Evolutionary conservation across 2,888 invertebrate genomes (phyloP).

Genomic region (Lysandra bellargus): DNA sequence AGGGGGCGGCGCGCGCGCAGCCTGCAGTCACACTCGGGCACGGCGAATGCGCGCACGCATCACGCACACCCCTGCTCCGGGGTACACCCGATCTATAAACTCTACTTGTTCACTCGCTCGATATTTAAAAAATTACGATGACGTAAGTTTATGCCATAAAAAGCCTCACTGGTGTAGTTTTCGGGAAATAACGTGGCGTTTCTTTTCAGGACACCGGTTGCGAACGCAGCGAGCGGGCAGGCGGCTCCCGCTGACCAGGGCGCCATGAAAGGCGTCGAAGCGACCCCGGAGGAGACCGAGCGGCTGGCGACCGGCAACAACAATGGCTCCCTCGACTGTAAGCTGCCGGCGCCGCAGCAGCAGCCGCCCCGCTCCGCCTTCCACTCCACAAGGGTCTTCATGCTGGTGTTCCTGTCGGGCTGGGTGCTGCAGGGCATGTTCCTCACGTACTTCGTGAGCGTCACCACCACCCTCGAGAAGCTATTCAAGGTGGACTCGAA

Average conservation of each 20-base stretch:
- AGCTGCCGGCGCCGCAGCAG: conserved; percentile 81
- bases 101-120: not conserved
- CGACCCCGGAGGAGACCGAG: conserved; percentile 76
- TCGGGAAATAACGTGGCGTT: not conserved
- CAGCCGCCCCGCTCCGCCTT: conserved; percentile 85
- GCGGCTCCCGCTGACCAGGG: conserved; percentile 62
- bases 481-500: conserved; percentile 95
- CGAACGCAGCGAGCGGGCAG: conserved; percentile 64
- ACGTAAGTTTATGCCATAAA: conserved; percentile 55
- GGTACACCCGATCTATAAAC: not conserved
- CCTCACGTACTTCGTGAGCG: conserved; percentile 95
- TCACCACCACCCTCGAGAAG: conserved; percentile 95
- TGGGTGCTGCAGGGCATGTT: conserved; percentile 96
- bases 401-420: conserved; percentile 92
- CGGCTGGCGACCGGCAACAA: conserved; percentile 77
- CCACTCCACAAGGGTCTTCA: conserved; percentile 93
- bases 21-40: conserved; percentile 71
- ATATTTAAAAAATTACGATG: conserved; percentile 46
- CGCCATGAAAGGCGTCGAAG: conserved; percentile 76
- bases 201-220: conserved; percentile 62
- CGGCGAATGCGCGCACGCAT: conserved; percentile 77
- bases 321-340: conserved; percentile 89
- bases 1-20: conserved; percentile 61
- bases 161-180: conserved; percentile 6
- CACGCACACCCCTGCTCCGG: conserved; percentile 50